Evolutionary conservation across 2,113 vertebrate species (phyloP).

Genomic region (Ovibos moschatus): DNA sequence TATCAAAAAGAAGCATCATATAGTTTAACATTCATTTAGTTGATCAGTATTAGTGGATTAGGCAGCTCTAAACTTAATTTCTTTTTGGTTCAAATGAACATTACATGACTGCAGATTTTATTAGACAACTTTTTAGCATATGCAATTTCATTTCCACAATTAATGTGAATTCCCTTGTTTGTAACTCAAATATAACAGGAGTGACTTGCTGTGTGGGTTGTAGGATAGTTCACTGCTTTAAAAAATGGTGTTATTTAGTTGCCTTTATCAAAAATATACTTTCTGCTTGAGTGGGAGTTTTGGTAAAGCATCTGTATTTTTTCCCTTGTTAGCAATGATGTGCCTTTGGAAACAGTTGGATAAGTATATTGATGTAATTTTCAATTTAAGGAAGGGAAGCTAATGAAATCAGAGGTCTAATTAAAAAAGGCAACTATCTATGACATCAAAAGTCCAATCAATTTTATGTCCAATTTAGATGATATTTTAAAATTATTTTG

Average conservation of each 20-base stretch:
- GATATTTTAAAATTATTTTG: not conserved
- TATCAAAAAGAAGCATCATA: not conserved
- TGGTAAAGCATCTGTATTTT: not conserved
- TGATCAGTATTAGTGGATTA: not conserved
- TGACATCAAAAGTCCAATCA: not conserved
- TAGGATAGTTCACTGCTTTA: slow-evolving; percentile 1
- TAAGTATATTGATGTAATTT: not conserved
- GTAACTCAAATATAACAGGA: not conserved
- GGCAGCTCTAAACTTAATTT: not conserved
- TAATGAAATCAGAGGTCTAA: not conserved
- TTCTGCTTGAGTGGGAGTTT: not conserved
- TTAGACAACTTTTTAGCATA: not conserved
- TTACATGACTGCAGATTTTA: not conserved
- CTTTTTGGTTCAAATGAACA: not conserved
- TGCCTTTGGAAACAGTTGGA: not conserved
- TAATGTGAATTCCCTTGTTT: not conserved
- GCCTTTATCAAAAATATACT: not conserved
- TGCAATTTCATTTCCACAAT: not conserved
- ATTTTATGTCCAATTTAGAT: not conserved
- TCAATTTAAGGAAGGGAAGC: not conserved
- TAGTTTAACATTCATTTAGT: not conserved
- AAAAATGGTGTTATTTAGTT: not conserved
- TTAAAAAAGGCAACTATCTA: not conserved
- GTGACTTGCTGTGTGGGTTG: not conserved
- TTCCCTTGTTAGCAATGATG: not conserved